phyloP scores from a whole-genome alignment of 1,140 invertebrate species.

The Conus betulinus region DNA sequence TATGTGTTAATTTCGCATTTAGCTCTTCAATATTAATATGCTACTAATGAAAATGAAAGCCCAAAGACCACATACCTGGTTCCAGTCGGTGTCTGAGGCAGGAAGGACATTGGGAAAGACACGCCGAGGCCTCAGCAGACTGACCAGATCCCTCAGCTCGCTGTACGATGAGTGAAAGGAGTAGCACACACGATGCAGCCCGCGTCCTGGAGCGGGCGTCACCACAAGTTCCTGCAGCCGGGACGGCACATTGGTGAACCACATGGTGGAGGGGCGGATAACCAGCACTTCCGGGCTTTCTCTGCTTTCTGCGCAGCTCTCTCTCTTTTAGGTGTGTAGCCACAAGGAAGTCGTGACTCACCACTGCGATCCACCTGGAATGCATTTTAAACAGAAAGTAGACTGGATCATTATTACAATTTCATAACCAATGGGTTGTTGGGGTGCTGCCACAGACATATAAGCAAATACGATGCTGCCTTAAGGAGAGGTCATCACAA shows the following conservation, averaged over 20 bases:
- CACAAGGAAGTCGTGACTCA: slow-evolving; percentile 50
- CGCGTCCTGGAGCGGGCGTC: slow-evolving; percentile 30
- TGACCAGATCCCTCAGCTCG: slow-evolving; percentile 70
- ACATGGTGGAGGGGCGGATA: slow-evolving; percentile 72
- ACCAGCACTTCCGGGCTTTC: slow-evolving; percentile 51
- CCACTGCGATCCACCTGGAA: neutral
- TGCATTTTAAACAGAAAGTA: too few species aligned
- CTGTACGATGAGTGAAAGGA: slow-evolving; percentile 74
- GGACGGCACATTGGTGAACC: slow-evolving; percentile 62
- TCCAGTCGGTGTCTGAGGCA: slow-evolving; percentile 45
- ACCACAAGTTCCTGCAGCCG: slow-evolving; percentile 45
- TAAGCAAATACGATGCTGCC: too few species aligned
- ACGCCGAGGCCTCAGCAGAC: slow-evolving; percentile 64
- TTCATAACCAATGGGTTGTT: too few species aligned
- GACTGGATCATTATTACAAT: too few species aligned
- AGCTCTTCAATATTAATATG: neutral
- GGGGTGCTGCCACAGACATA: too few species aligned
- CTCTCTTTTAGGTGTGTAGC: slow-evolving; percentile 21
- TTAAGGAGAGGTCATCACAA: too few species aligned
- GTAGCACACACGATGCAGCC: slow-evolving; percentile 69
- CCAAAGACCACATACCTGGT: slow-evolving; percentile 43
- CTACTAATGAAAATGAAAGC: neutral
- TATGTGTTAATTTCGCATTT: too few species aligned
- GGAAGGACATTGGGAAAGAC: slow-evolving; percentile 71
- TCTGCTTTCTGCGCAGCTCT: neutral